Conservation (phyloP, 2,888 invertebrate genomes). For the Syritta pipiens region DNA sequence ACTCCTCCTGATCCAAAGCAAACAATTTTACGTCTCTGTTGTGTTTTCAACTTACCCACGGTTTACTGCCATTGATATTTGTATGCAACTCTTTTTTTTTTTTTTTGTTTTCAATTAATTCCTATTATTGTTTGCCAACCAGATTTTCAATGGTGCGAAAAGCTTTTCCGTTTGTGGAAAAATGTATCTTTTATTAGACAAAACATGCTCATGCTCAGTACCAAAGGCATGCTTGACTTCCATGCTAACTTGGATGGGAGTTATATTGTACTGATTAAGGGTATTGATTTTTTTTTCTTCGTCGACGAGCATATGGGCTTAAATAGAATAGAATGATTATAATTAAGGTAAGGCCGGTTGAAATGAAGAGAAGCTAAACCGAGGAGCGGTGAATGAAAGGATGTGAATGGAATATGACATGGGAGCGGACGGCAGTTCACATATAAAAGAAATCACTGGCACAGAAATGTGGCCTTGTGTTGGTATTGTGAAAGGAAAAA, state of each 20-base stretch:
- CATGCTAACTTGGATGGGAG: slow-evolving; percentile 1
- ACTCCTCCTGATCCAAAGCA: slow-evolving; percentile 35
- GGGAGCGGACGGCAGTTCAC: slow-evolving; percentile 10
- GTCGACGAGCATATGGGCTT: slow-evolving; percentile 47
- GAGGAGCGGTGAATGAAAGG: slow-evolving; percentile 15
- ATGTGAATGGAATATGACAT: slow-evolving; percentile 44
- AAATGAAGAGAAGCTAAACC: neutral
- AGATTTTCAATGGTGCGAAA: slow-evolving; percentile 56
- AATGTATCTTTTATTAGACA: slow-evolving; percentile 18
- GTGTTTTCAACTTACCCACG: slow-evolving; percentile 34
- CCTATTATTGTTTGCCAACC: slow-evolving; percentile 50
- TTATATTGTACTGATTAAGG: slow-evolving; percentile 55
- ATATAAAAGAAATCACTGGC: slow-evolving; percentile 53
- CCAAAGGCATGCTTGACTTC: slow-evolving; percentile 5
- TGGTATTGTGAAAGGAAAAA: slow-evolving; percentile 43
- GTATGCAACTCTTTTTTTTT: neutral
- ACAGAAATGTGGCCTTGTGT: slow-evolving; percentile 64
- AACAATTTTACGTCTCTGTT: slow-evolving; percentile 46
- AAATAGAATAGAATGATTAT: slow-evolving; percentile 41
- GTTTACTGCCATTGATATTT: slow-evolving; percentile 28
- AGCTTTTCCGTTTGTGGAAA: slow-evolving; percentile 45
- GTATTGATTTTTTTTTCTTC: slow-evolving; percentile 45
- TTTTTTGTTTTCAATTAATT: slow-evolving; percentile 41
- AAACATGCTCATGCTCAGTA: slow-evolving; percentile 64
- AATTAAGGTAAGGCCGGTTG: slow-evolving; percentile 49